These are phyloP conservation scores for Mythimna impura DNA, from an alignment of 2,888 invertebrate genomes.

Conservation along the genomic window DNA sequence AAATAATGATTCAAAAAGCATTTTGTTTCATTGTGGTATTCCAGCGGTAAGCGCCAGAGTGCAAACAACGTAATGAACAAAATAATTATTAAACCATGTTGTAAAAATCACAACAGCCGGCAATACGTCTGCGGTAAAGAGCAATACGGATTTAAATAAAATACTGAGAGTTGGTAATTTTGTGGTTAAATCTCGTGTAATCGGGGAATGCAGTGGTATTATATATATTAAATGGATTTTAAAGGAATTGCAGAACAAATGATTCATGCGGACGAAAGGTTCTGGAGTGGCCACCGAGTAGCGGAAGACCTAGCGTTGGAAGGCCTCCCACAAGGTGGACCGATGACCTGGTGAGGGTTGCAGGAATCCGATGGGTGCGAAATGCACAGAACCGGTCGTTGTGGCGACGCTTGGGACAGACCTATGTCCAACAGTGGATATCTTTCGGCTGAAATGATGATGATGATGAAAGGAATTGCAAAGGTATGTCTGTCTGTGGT, in stretches of 20 bases:
- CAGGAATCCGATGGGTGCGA: too few relatives aligned
- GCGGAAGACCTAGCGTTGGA: too few relatives aligned
- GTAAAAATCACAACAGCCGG: slow-evolving; percentile 36
- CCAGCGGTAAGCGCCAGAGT: slow-evolving; percentile 12
- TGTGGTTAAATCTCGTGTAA: slow-evolving; percentile 30
- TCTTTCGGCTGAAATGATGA: too few relatives aligned
- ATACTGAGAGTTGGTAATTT: slow-evolving; percentile 36
- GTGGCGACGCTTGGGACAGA: too few relatives aligned
- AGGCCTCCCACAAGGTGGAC: too few relatives aligned
- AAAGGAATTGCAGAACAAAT: neutral
- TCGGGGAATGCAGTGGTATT: slow-evolving; percentile 11
- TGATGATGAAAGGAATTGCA: too few relatives aligned
- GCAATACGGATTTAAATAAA: slow-evolving; percentile 32
- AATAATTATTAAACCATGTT: slow-evolving; percentile 35
- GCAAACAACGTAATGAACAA: slow-evolving; percentile 36
- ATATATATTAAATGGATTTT: slow-evolving; percentile 7
- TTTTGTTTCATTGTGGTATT: slow-evolving; percentile 11
- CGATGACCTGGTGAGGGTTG: too few relatives aligned
- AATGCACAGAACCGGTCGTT: too few relatives aligned
- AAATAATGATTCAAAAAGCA: slow-evolving; percentile 8
- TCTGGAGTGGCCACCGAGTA: too few relatives aligned
- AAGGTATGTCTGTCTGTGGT: too few relatives aligned
- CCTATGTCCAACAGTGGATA: too few relatives aligned
- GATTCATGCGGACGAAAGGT: too few relatives aligned
- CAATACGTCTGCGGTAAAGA: slow-evolving; percentile 32